Conservation (phyloP, 2,113 vertebrate genomes). For the Hippotragus niger region DNA sequence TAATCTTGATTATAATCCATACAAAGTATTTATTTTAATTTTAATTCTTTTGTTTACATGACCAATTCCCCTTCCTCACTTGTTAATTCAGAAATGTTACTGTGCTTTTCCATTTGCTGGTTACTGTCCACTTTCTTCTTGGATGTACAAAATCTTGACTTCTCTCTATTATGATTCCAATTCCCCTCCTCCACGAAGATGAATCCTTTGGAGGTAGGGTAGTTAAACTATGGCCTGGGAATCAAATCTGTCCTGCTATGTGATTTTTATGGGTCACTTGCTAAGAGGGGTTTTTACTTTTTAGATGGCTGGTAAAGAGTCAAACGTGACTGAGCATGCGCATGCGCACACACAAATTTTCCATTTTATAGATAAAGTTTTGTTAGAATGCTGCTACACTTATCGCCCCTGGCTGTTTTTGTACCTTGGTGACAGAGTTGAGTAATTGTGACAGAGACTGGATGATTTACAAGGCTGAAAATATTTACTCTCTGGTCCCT, state of each 20-base stretch:
- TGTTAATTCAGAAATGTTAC: neutral
- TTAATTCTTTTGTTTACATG: neutral
- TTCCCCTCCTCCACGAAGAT: neutral
- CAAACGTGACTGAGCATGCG: accelerated
- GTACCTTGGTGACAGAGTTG: neutral
- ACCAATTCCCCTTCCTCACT: neutral
- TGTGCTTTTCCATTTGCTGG: neutral
- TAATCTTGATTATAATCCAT: neutral
- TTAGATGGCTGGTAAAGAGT: neutral
- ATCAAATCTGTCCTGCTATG: neutral
- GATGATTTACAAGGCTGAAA: neutral
- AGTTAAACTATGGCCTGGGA: neutral
- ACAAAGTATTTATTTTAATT: neutral
- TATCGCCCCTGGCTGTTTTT: neutral
- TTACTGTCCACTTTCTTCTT: neutral
- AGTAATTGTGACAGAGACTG: neutral
- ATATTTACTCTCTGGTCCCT: neutral
- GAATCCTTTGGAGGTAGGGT: neutral
- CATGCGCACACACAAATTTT: neutral
- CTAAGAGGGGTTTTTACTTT: neutral
- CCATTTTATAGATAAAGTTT: neutral
- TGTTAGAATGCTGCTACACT: neutral
- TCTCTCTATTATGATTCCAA: neutral
- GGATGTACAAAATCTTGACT: neutral
- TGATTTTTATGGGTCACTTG: neutral